Conservation (phyloP, 2,888 invertebrate species). For the Ochropleura leucogaster region DNA sequence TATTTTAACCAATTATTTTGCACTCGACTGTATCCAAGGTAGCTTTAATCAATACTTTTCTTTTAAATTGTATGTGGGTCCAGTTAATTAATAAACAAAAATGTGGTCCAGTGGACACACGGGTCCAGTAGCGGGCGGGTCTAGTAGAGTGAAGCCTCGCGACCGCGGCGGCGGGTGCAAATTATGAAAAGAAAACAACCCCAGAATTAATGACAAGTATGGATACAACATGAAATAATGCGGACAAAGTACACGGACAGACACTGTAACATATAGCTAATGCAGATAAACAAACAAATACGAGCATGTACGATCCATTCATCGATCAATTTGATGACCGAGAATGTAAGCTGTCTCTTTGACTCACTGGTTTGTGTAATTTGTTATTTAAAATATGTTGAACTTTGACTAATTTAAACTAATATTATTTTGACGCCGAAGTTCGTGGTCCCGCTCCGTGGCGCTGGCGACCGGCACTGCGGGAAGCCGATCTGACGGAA, state of each 20-base stretch:
- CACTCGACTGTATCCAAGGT: too few relatives aligned
- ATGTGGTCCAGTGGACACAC: too few relatives aligned
- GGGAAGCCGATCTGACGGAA: neutral
- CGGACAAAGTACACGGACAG: neutral
- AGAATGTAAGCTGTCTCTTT: neutral
- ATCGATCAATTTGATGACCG: neutral
- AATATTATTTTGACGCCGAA: neutral
- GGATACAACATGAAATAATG: neutral
- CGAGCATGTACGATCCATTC: neutral
- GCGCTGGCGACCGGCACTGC: too few relatives aligned
- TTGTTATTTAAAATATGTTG: neutral
- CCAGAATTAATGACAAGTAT: neutral
- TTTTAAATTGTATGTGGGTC: too few relatives aligned
- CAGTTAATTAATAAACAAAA: too few relatives aligned
- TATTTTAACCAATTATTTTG: too few relatives aligned
- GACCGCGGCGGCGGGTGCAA: neutral
- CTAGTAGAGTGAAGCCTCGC: too few relatives aligned
- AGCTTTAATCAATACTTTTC: too few relatives aligned
- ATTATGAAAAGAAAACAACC: conserved; percentile 10
- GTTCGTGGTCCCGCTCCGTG: neutral
- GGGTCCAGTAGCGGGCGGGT: too few relatives aligned
- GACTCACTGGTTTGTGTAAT: neutral
- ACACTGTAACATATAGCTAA: neutral
- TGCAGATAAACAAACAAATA: conserved; percentile 1
- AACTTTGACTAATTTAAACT: neutral